Evolutionary conservation across 2,797 vertebrate genomes (phyloP).

Genomic region (Pantherophis alleghaniensis): DNA sequence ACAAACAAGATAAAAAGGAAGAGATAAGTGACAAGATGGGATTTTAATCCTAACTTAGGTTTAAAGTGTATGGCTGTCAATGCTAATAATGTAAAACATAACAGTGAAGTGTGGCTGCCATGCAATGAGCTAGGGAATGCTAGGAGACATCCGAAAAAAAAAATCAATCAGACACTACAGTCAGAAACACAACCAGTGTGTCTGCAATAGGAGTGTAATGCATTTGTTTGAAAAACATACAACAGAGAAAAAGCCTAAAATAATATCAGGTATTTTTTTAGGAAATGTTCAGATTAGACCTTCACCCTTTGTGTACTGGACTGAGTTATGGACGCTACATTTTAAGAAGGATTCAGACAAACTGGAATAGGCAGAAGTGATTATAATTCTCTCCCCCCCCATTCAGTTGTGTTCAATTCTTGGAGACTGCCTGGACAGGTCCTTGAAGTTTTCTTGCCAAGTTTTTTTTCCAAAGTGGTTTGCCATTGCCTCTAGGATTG

Average conservation of each 20-base stretch:
- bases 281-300: neutral
- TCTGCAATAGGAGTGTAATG: constrained; percentile 57
- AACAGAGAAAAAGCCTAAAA: constrained; percentile 5
- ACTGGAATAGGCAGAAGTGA: neutral
- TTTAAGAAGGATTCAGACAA: neutral
- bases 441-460: neutral
- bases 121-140: constrained; percentile 5
- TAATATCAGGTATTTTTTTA: neutral
- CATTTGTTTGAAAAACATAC: constrained; percentile 28
- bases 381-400: neutral
- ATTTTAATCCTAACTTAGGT: constrained; percentile 60
- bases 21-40: constrained; percentile 58
- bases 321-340: neutral
- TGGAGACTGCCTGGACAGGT: neutral
- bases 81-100: constrained; percentile 61
- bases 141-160: constrained; percentile 57
- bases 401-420: neutral
- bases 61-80: constrained; percentile 63
- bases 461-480: neutral
- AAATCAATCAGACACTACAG: constrained; percentile 53
- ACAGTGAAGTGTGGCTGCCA: constrained; percentile 56
- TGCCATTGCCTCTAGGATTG: neutral
- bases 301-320: neutral
- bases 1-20: constrained; percentile 63
- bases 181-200: constrained; percentile 48